Evolutionary conservation across 2,113 vertebrate genomes (phyloP), one percentile per base, ranked within the genome.

Genomic region (Myocastor coypus): DNA sequence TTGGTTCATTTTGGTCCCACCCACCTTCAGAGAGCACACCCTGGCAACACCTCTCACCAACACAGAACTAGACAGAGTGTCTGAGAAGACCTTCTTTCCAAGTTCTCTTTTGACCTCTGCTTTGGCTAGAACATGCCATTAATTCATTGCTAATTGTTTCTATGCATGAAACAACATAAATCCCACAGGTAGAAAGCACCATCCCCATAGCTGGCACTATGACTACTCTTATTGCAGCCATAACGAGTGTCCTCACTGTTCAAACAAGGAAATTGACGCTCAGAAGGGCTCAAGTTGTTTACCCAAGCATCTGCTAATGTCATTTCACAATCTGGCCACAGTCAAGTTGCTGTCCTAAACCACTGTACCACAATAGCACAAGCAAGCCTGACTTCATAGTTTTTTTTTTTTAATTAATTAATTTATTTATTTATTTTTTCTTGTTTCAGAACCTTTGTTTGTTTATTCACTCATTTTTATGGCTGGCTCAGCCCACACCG

Each of bases 21-120:
- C 94, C 88, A 64, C 66, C 52, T 30, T 71, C 11, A 5, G 1
- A 78, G 7, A 30, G 37, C 84, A 95, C 77, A 95, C 55, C 57
- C 90, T 89, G 24, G 26, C 86, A 73, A 94, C 84, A 52, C 55
- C 24, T 84, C 96, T 89, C 14, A 22, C 52, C 73, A 40, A 30
- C 42, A 50, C 3, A 71, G 50, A 28, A 83, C 42, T 50, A 69
- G 52, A 55, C 37, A 4, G 34, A 24, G 8, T 6, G 30, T 55
- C 91, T 75, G 55, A 57, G 14, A 59, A 52, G 52, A 55, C 2
- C n/a, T 83, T 28, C 68, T 92, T 77, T 46, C 71, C 71, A 69
- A 64, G 71, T 46, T 81, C 57, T 84, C 63, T 73, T 86, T 75
- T 52, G 80, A 81, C 52, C 46, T 80, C 59, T 46, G 61, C 17